Evolutionary conservation across 2,888 invertebrate species (phyloP), one percentile per base, ranked within the genome.

Genomic region (Trissolcus brochymenae): DNA sequence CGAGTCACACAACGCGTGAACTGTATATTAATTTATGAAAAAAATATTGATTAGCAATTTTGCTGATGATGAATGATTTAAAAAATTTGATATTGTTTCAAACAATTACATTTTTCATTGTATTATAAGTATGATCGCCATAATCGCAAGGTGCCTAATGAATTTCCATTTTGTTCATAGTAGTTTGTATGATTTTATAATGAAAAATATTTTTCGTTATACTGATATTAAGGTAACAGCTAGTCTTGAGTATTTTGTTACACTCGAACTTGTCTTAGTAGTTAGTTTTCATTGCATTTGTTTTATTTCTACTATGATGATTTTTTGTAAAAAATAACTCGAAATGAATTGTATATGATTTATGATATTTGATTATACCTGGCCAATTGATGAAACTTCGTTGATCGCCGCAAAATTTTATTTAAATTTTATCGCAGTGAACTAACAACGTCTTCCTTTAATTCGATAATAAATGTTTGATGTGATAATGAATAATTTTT

Each of bases 171-270:
- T 57, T 51, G 53, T 65, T 71, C 51, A 66, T 68, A 65, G 54
- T 46, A 64, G 51, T 35, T 71, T 64, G 57, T 19, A 55, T 51
- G 62, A 54, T 50, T 64, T 72, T 74, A 57, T 74, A 67, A 74
- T 35, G 2, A 11, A 11, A 35, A 7, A 35, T 50, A 43, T 59
- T 67, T 78, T 57, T 77, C 68, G 77, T 79, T 60, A 68, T 64
- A 25, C 25, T 76, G 76, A 81, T 80, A 83, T 83, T 84, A 81
- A 77, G 80, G 81, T 83, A 85, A 85, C 82, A 85, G 77, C 88
- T 88, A 88, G 88, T 88, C 88, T 85, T 78, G 80, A 81, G 76
- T 80, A 76, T 78, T 76, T 75, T 72, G 77, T 80, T 25, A 40
- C 57, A 62, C 50, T 50, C 29, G 19, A 62, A 51, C 57, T 71